phyloP scores from a whole-genome alignment of 2,888 invertebrate genomes.

The Cryptophagus acutangulus region DNA sequence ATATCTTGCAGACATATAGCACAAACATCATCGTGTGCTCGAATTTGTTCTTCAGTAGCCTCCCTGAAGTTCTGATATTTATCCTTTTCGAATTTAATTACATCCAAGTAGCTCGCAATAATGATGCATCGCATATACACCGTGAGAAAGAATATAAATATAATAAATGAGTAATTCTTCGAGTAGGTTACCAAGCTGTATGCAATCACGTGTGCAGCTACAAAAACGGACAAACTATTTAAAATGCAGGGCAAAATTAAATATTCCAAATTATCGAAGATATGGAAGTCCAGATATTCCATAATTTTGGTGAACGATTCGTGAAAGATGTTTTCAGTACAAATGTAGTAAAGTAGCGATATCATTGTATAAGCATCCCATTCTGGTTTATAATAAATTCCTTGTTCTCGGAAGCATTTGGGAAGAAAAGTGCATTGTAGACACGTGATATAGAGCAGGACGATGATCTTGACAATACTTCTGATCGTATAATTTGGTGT shows the following conservation, averaged over 20 bases:
- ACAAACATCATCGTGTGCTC: constrained; percentile 68
- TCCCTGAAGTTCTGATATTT: constrained; percentile 43
- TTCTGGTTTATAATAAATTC: constrained; percentile 66
- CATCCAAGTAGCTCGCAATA: constrained; percentile 24
- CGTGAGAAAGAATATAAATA: constrained; percentile 40
- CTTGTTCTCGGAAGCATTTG: constrained; percentile 68
- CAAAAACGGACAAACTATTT: constrained; percentile 52
- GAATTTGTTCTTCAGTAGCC: constrained; percentile 63
- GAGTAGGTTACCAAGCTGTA: constrained; percentile 26
- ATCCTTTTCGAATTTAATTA: constrained; percentile 35
- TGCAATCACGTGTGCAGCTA: constrained; percentile 24
- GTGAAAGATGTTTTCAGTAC: constrained; percentile 65
- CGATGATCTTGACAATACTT: too few species aligned
- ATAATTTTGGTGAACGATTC: constrained; percentile 58
- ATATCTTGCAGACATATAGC: constrained; percentile 69
- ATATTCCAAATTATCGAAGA: constrained; percentile 65
- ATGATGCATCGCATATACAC: constrained; percentile 38
- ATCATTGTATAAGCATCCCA: constrained; percentile 57
- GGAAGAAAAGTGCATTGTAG: too few species aligned
- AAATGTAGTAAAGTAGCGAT: constrained; percentile 64
- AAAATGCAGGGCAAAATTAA: constrained; percentile 64
- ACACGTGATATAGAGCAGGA: too few species aligned
- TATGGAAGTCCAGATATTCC: constrained; percentile 55
- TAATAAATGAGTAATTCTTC: constrained; percentile 27
- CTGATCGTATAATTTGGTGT: too few species aligned